phyloP scores from a whole-genome alignment of 2,113 vertebrate species.

The Pundamilia nyererei region DNA sequence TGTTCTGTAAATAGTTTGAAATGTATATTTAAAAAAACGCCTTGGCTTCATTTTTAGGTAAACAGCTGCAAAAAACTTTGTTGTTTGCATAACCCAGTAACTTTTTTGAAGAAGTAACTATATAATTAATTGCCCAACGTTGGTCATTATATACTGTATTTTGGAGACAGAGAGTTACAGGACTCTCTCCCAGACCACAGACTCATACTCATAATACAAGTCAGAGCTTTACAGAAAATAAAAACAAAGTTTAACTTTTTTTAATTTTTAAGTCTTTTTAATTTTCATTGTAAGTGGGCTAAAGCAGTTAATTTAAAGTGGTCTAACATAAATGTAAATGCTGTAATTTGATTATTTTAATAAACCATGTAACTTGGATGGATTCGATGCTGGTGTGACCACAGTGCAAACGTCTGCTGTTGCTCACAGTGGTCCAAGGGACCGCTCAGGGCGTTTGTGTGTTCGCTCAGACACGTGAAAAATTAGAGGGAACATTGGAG shows the following conservation, averaged over 20 bases:
- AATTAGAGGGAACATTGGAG: background rate
- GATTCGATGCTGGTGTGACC: fast-evolving
- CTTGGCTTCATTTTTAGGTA: too few relatives aligned
- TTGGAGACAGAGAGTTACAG: too few relatives aligned
- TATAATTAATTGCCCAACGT: too few relatives aligned
- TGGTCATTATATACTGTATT: fast-evolving
- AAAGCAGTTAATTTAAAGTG: fast-evolving
- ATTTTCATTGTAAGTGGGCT: background rate
- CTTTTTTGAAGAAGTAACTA: too few relatives aligned
- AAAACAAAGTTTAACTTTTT: background rate
- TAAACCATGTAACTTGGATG: background rate
- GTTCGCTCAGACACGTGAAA: background rate
- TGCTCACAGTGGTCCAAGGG: background rate
- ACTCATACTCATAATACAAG: background rate
- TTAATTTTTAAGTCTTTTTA: too few relatives aligned
- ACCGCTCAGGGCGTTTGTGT: fast-evolving
- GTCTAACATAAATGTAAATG: background rate
- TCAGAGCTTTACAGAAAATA: background rate
- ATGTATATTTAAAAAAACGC: too few relatives aligned
- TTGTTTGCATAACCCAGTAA: too few relatives aligned
- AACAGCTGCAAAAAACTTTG: too few relatives aligned
- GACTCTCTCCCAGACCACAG: fast-evolving
- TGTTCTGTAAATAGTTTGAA: too few relatives aligned
- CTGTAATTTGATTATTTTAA: background rate
- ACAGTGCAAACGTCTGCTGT: fast-evolving